A percentile compares a stretch with the other conserved stretches of the same genome.
Evolutionary conservation across 2,888 invertebrate species (phyloP).

Genomic region (Catocala fraxini): DNA sequence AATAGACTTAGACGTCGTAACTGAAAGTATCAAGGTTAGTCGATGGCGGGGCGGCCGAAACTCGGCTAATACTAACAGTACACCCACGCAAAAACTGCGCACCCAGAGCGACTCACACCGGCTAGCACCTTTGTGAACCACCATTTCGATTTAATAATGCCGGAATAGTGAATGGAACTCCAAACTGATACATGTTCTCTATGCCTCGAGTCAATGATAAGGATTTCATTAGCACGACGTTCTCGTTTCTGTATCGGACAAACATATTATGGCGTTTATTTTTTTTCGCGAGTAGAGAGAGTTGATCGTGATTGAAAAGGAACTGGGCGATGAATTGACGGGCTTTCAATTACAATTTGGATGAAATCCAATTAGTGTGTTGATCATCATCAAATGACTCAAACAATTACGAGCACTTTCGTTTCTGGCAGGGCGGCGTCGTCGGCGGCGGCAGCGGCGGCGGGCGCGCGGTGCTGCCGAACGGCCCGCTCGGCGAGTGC

Average conservation of each 20-base stretch:
- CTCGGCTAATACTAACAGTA: slow-evolving; percentile 85
- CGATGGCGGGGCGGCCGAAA: slow-evolving; percentile 78
- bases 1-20: slow-evolving; percentile 80
- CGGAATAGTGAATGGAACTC: slow-evolving; percentile 73
- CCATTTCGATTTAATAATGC: slow-evolving; percentile 79
- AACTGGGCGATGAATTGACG: slow-evolving; percentile 53
- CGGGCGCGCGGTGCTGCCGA: slow-evolving; percentile 40
- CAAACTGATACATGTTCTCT: slow-evolving; percentile 64
- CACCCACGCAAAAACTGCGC: slow-evolving; percentile 80
- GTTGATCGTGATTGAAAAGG: slow-evolving; percentile 60
- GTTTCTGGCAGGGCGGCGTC: slow-evolving; percentile 40
- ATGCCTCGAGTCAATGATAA: slow-evolving; percentile 63
- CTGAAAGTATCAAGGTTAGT: slow-evolving; percentile 87
- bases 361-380: slow-evolving; percentile 59
- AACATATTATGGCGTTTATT: slow-evolving; percentile 53
- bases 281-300: slow-evolving; percentile 65
- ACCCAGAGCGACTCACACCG: slow-evolving; percentile 67
- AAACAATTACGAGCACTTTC: slow-evolving; percentile 60
- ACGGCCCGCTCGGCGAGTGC: slow-evolving; percentile 51
- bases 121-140: slow-evolving; percentile 74
- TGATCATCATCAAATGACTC: slow-evolving; percentile 55
- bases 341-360: slow-evolving; percentile 54
- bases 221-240: slow-evolving; percentile 70
- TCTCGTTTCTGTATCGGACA: slow-evolving; percentile 47
- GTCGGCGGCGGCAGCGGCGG: slow-evolving; percentile 36